Base-by-base conservation (phyloP, 1,140 invertebrate species). In the Tribolium castaneum region DNA sequence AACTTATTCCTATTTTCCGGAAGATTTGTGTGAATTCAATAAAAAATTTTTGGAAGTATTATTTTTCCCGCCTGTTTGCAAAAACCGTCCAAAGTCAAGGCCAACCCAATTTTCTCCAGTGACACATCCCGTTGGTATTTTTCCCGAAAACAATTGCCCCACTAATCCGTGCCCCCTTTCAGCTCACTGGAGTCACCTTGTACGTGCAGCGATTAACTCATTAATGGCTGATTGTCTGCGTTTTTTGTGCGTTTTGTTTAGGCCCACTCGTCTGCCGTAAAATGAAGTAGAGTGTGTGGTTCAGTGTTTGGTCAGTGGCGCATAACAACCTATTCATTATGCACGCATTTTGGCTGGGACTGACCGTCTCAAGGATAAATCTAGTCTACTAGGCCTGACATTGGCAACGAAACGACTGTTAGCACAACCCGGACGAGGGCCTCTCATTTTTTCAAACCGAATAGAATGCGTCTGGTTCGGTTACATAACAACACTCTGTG, bases 311-410 rank as follows among this genome's bases (percentile, higher is more conserved):
- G 80, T 83, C 83, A 84, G 78, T 83, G 81, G 83, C 82, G 83
- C 83, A 84, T 83, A 84, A 82, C 82, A 83, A 84, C 80, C 71
- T 73, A 73, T 56, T 84, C 80, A 84, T 84, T 84, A 84, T 84
- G 81, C 81, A 84, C 83, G 83, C 83, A 84, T 84, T 84, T 84
- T 51, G 82, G 80, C 80, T 80, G 82, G 77, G 78, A 81, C 80
- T 82, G 80, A 82, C 81, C 81, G 83, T 84, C 83, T 84, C 83
- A 84, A 84, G 83, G 83, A 81, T 80, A 83, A 80, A 76, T 81
- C 80, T 80, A 78, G 80, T 81, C 80, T 79, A 78, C 62, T 80
- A 81, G 79, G 76, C 78, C 70, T 77, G 78, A 75, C 72, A 75
- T 54, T 54, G 34, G 35, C 51, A 75, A 10, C 34, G n/a, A 59